A percentile compares a stretch with the other conserved stretches of the same genome.
Conservation (phyloP, 2,113 vertebrate genomes). For the Triplophysa tibetana region DNA sequence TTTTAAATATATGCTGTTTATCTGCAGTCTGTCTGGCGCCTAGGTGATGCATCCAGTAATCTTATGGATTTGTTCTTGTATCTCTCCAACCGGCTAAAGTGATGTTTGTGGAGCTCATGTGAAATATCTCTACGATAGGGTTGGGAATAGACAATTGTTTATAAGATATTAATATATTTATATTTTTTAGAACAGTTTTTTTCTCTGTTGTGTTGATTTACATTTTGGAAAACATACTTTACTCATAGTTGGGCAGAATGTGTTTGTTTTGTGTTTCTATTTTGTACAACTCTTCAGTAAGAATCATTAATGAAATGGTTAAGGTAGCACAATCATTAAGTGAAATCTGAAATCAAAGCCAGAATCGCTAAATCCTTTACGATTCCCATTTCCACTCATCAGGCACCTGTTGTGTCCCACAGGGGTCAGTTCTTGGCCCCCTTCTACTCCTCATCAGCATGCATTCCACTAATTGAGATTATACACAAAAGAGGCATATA, state of each 20-base stretch:
- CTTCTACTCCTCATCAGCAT: neutral
- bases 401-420: neutral
- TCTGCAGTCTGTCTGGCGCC: neutral
- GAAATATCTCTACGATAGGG: neutral
- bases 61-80: neutral
- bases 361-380: too few relatives aligned
- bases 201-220: too few relatives aligned
- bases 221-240: too few relatives aligned
- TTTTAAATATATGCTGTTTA: neutral
- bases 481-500: neutral
- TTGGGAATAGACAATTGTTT: too few relatives aligned
- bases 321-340: too few relatives aligned
- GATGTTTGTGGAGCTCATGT: neutral
- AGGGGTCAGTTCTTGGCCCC: neutral
- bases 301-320: too few relatives aligned
- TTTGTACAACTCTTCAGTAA: too few relatives aligned
- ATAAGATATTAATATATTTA: too few relatives aligned
- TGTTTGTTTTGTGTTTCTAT: too few relatives aligned
- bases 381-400: neutral
- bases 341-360: too few relatives aligned
- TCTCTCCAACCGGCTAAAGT: neutral
- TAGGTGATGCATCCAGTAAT: neutral
- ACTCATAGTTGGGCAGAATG: too few relatives aligned
- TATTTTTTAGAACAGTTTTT: too few relatives aligned
- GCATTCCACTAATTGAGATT: constrained; percentile 10